A percentile compares a stretch with the other conserved stretches of the same genome.
phyloP scores from a whole-genome alignment of 2,797 vertebrate species.

The Thunnus albacares region DNA sequence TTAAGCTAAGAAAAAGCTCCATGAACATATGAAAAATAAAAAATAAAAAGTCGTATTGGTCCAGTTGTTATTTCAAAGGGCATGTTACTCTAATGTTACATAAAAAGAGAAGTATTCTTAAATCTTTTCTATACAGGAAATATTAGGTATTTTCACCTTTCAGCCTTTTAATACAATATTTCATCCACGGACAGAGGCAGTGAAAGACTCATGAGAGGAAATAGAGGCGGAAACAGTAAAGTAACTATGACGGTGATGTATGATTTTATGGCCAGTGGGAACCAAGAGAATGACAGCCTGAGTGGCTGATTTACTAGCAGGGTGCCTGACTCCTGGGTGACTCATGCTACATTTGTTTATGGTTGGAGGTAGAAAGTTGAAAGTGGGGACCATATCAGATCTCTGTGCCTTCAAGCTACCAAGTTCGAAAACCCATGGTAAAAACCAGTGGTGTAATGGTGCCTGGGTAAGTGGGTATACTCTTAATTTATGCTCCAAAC shows the following conservation, averaged over 20 bases:
- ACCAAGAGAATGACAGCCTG: conserved; percentile 8
- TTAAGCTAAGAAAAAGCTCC: too few relatives aligned
- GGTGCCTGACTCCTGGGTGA: neutral
- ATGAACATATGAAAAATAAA: neutral
- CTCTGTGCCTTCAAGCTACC: neutral
- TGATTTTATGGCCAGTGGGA: neutral
- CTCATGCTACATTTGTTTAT: neutral
- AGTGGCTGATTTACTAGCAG: neutral
- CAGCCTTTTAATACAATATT: neutral
- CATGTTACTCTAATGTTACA: too few relatives aligned
- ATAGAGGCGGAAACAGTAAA: neutral
- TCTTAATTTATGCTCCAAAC: too few relatives aligned
- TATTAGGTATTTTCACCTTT: neutral
- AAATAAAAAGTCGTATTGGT: too few relatives aligned
- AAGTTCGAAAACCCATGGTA: neutral
- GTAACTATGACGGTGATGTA: neutral
- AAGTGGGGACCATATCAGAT: neutral
- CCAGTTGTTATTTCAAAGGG: too few relatives aligned
- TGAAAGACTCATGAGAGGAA: neutral
- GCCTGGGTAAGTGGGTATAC: too few relatives aligned
- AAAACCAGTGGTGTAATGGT: too few relatives aligned
- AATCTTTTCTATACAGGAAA: neutral
- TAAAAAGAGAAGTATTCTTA: too few relatives aligned
- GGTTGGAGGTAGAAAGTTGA: neutral
- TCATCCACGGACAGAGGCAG: neutral